These are phyloP conservation scores for fruit fly (Drosophila melanogaster) DNA, from an alignment of 1,140 invertebrate genomes.

Conservation along the genomic window DNA sequence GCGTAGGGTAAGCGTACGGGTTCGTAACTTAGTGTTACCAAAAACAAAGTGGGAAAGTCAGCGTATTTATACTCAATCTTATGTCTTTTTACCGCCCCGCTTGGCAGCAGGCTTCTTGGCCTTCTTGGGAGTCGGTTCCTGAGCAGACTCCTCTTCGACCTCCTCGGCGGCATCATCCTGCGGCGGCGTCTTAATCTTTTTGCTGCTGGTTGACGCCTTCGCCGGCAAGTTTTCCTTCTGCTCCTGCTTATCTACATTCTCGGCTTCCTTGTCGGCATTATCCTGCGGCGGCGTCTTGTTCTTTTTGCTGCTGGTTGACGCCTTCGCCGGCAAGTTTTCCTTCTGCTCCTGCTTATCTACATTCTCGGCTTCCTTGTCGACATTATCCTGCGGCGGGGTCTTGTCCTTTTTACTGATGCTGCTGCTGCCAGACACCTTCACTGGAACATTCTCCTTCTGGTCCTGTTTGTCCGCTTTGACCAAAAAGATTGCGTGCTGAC, in stretches of 20 bases:
- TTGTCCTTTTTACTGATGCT: constrained; percentile 32
- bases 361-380: constrained; percentile 31
- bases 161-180: constrained; percentile 12
- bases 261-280: constrained; percentile 7
- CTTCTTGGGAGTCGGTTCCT: not conserved
- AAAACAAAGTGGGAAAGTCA: constrained; percentile 32
- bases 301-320: constrained; percentile 13
- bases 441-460: constrained; percentile 44
- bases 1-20: constrained; percentile 22
- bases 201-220: constrained; percentile 27
- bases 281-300: constrained; percentile 7
- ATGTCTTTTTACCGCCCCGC: constrained; percentile 59
- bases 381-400: constrained; percentile 2
- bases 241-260: constrained; percentile 47
- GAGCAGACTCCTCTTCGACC: constrained; percentile 5
- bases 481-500: constrained; percentile 85
- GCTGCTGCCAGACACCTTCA: constrained; percentile 17
- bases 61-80: constrained; percentile 7
- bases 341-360: constrained; percentile 47
- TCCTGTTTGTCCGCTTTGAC: constrained; percentile 69
- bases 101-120: constrained; percentile 40
- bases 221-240: constrained; percentile 44
- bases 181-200: constrained; percentile 7
- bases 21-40: constrained; percentile 13
- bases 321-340: constrained; percentile 36